Evolutionary conservation across 2,888 invertebrate species (phyloP), one percentile per base, ranked within the genome.

Genomic region (Crepidodera aurea): DNA sequence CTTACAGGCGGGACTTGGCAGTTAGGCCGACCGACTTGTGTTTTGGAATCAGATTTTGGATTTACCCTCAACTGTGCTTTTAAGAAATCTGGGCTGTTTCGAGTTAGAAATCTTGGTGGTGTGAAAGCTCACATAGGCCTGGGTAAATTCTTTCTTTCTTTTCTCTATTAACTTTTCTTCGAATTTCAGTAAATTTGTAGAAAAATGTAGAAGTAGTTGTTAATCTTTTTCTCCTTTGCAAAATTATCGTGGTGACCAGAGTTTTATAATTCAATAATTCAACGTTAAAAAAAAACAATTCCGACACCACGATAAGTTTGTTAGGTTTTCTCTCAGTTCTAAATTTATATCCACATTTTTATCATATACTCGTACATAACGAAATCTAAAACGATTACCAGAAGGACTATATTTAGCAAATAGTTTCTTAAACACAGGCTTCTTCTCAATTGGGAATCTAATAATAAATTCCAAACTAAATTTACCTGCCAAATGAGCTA

Each of bases 11-110:
- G 83, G 79, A 82, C 83, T 76, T 85, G 84, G 83, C 84, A 83
- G 77, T 80, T 87, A 79, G 88, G 87, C 76, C 85, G 87, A 80
- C 87, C 90, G 80, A 89, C 92, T 79, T 94, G 93, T 84, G 93
- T 94, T 70, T 85, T 93, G 82, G 91, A 92, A 81, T 93, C 93
- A 76, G 93, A 93, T 83, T 94, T 92, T 80, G 94, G 94, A 75
- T 92, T 94, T 86, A 89, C 88, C 80, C 87, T 94, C 81, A 93
- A 93, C 86, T 94, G 94, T 84, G 93, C 92, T 80, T 93, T 94
- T 88, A 93, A 93, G 86, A 94, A 94, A 83, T 91, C 93, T 71
- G 91, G 93, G 74, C 87, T 94, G 75, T 94, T 94, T 87, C 88
- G 94, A 79, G 91, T 94, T 76, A 86, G 94, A 83, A 94, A 94